Base-by-base conservation (phyloP, 2,113 vertebrate genomes). In the Camarhynchus parvulus region DNA sequence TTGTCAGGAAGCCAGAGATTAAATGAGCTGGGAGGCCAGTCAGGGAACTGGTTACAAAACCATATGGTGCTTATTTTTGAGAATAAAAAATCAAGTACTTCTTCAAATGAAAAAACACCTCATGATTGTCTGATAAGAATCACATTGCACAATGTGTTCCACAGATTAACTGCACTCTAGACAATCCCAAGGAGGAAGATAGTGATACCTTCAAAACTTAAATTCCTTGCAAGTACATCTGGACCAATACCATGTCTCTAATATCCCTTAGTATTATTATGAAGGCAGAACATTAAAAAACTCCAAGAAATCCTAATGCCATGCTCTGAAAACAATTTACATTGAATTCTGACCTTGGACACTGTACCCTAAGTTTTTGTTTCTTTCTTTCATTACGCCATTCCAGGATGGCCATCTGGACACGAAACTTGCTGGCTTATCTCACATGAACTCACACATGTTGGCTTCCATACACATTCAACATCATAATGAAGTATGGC, bases 21-120 rank as follows among this genome's bases (percentile, higher is more conserved):
- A 92, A 94, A 96, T 83, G 90, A 94, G 84, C 83, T 93, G 83
- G 69, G 97, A 96, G 95, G 92, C 91, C 94, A 79, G 74, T 89
- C 64, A 95, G 92, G 66, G 83, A 95, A 78, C 92, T 82, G 88
- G 83, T 83, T 95, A 92, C 92, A 96, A 88, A 92, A 93, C 93
- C 96, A 97, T 96, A 97, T 96, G 97, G 90, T 87, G 89, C 92
- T 96, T 97, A 97, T 97, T 97, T 97, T 97, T 87, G 79, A 97
- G 90, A 96, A 68, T 95, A 96, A 96, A 72, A 82, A 97, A 75
- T 78, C 89, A 97, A 97, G 75, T 92, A 56, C 95, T 90, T 89
- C 88, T 90, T 84, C 87, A 96, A 90, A 80, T 97, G 93, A 13
- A 7, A 92, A 97, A 97, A 95, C 90, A 90, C 95, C 91, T 89